Conservation (phyloP, 2,113 vertebrate genomes). For the Brevimyrus niger region DNA sequence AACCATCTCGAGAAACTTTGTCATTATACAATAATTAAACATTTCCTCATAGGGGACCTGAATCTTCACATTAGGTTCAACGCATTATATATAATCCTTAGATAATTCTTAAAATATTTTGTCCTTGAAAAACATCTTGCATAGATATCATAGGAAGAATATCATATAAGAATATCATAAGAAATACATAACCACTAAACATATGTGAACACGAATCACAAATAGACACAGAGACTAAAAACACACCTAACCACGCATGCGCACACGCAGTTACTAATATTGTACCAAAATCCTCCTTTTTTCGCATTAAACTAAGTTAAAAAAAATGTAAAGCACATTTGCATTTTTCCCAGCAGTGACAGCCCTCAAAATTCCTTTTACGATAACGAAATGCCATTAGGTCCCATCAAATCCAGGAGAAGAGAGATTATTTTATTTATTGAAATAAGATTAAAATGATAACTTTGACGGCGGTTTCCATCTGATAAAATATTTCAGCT, state of each 20-base stretch:
- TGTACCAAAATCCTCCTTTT: background rate
- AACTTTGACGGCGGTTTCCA: slow-evolving; percentile 69
- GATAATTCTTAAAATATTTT: background rate
- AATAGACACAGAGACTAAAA: background rate
- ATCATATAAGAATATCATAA: background rate
- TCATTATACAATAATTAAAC: slow-evolving; percentile 3
- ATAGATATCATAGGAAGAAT: background rate
- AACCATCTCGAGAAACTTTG: background rate
- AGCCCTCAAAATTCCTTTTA: slow-evolving; percentile 72
- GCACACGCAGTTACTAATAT: background rate
- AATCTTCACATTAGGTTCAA: slow-evolving; percentile 3
- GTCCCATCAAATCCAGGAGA: slow-evolving; percentile 74
- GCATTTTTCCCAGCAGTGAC: slow-evolving; percentile 47
- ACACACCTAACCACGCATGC: background rate
- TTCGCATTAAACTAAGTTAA: slow-evolving; percentile 6
- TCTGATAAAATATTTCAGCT: slow-evolving; percentile 95
- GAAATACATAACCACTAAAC: background rate
- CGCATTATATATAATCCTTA: background rate
- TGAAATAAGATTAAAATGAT: slow-evolving; percentile 96
- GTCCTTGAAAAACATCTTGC: background rate
- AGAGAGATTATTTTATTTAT: slow-evolving; percentile 94
- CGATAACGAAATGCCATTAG: slow-evolving; percentile 93
- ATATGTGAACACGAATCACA: background rate
- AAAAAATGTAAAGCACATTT: slow-evolving; percentile 2
- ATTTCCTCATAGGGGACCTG: background rate